Evolutionary conservation across 92 coral and sea anemone species (phyloP).

Genomic region (Parazoanthus atlanticus): DNA sequence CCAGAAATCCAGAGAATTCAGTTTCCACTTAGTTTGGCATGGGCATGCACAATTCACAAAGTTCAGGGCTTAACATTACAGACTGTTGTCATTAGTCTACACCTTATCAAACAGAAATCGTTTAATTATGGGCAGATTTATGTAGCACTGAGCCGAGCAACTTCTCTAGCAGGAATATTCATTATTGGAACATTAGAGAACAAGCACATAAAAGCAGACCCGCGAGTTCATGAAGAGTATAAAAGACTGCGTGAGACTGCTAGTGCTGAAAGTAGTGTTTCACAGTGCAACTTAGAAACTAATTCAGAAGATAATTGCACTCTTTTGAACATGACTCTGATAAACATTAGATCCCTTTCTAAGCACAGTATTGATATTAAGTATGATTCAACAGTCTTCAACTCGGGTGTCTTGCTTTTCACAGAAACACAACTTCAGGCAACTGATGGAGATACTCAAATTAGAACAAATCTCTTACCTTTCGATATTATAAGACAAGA

Average conservation of each 20-base stretch:
- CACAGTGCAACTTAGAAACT: slow-evolving; percentile 15
- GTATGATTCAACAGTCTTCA: slow-evolving; percentile 46
- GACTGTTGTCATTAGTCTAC: slow-evolving; percentile 59
- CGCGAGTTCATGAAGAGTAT: slow-evolving; percentile 60
- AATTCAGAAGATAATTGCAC: slow-evolving; percentile 16
- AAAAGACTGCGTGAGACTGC: slow-evolving; percentile 35
- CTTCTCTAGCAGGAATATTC: slow-evolving; percentile 55
- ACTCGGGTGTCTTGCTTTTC: slow-evolving; percentile 48
- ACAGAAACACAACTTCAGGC: slow-evolving; percentile 65
- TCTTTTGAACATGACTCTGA: slow-evolving; percentile 33
- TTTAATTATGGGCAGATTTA: slow-evolving; percentile 70
- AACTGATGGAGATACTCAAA: too few relatives aligned
- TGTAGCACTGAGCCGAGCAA: slow-evolving; percentile 76
- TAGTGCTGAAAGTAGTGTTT: slow-evolving; percentile 19
- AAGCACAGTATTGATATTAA: slow-evolving; percentile 73
- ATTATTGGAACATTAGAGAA: slow-evolving; percentile 56
- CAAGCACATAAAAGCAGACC: slow-evolving; percentile 58
- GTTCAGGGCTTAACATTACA: slow-evolving; percentile 69
- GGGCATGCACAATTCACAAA: slow-evolving; percentile 71
- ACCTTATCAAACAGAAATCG: slow-evolving; percentile 52
- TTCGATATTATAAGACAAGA: too few relatives aligned
- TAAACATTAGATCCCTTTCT: slow-evolving; percentile 50
- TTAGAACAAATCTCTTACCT: too few relatives aligned
- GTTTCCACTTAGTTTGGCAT: slow-evolving; percentile 72
- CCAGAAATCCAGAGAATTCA: slow-evolving; percentile 78